These are phyloP conservation scores for Choloepus hoffmanni DNA, from an alignment of 2,113 vertebrate species.

Conservation along the genomic window DNA sequence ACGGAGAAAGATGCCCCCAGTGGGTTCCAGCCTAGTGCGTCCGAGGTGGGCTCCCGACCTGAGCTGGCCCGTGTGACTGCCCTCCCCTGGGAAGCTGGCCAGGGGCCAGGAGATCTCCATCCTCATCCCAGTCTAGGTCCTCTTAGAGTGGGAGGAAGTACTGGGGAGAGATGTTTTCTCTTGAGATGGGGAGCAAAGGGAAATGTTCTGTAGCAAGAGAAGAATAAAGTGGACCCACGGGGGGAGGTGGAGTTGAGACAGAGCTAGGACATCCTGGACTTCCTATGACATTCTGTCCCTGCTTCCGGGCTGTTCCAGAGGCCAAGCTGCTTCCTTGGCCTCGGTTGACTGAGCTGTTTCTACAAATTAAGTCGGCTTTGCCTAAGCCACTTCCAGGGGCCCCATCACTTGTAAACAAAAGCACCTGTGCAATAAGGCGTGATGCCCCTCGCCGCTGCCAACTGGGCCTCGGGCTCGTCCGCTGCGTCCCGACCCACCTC, in stretches of 20 bases:
- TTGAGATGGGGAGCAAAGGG: background rate
- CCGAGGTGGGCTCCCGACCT: background rate
- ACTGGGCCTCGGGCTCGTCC: background rate
- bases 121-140: no score
- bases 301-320: no score
- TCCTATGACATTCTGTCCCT: background rate
- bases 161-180: background rate
- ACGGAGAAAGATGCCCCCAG: no score
- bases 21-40: background rate
- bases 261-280: background rate
- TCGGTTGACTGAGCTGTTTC: background rate
- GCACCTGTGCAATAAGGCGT: background rate
- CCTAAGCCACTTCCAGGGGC: background rate
- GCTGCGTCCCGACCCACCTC: no score
- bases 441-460: background rate
- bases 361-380: background rate
- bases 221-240: fast-evolving
- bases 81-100: background rate
- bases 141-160: no score
- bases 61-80: background rate
- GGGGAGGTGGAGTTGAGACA: background rate
- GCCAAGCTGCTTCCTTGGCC: background rate
- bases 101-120: background rate
- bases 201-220: background rate
- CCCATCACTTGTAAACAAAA: background rate